Conservation (phyloP, 2,888 invertebrate species). For the Phorcus lineatus region DNA sequence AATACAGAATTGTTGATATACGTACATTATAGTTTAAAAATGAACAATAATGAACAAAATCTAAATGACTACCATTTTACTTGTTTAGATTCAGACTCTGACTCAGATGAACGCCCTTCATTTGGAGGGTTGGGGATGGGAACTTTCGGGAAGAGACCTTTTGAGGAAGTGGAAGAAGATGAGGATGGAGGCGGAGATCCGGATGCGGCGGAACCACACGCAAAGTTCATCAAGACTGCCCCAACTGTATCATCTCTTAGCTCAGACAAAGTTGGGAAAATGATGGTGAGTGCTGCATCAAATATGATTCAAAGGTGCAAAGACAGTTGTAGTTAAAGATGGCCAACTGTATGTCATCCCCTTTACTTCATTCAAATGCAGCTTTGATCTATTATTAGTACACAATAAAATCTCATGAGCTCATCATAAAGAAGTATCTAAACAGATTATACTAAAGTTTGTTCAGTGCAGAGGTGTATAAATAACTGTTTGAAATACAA, state of each 20-base stretch:
- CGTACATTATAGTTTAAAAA: too few relatives aligned
- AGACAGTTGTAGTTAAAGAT: too few relatives aligned
- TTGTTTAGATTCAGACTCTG: neutral
- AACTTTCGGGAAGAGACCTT: neutral
- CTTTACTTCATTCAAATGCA: too few relatives aligned
- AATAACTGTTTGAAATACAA: too few relatives aligned
- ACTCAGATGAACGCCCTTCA: conserved; percentile 36
- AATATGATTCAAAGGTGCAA: neutral
- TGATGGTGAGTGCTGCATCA: conserved; percentile 38
- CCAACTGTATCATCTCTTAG: conserved; percentile 17
- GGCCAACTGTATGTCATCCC: too few relatives aligned
- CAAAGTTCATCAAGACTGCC: conserved; percentile 34
- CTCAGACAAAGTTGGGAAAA: conserved; percentile 37
- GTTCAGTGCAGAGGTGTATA: too few relatives aligned
- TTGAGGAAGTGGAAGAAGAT: conserved; percentile 12
- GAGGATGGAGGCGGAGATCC: neutral
- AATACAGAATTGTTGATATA: too few relatives aligned
- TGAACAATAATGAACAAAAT: too few relatives aligned
- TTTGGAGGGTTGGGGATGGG: conserved; percentile 32
- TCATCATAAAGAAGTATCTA: too few relatives aligned
- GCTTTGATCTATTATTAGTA: too few relatives aligned
- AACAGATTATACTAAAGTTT: too few relatives aligned
- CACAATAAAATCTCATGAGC: too few relatives aligned
- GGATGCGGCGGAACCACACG: conserved; percentile 3
- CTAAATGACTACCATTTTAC: neutral